Base-by-base conservation (phyloP, 2,797 vertebrate species). In the Pseudomugil tenellus region DNA sequence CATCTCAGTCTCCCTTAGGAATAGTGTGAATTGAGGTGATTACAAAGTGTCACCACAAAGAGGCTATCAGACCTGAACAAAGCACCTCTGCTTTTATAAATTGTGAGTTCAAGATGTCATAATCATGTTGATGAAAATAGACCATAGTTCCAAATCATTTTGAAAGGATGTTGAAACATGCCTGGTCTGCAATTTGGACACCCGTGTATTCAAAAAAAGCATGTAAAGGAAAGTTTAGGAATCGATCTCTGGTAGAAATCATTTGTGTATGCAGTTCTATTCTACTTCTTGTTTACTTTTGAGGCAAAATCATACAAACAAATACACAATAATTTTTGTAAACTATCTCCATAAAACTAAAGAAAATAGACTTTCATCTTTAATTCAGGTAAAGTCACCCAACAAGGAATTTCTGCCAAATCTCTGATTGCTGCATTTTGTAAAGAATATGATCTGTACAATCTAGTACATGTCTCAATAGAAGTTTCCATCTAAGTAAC, bases 61-160 rank as follows among this genome's bases (percentile, higher is more conserved):
- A 68, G 70, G 54, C 70, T 80, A 68, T 78, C 67, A 68, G 85
- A 61, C 26, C 28, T 53, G 35, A 80, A 76, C 37, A 75, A 80
- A 59, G 14, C 46, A 29, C 21, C 0, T 5, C 54, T 58, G 58
- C 72, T 67, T 67, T 80, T 14, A 69, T 21, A 0, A 28, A 26
- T 64, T 69, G 76, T 58, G 77, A 60, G 67, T 34, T 43, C 7
- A 6, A 37, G 3, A 75, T 81, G 75, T 43, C 55, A 67, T 83
- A 70, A 72, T 79, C 53, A 58, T 43, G 29, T 29, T 16, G 8
- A 49, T 53, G 31, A 74, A 69, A 64, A 69, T 55, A 26, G 37
- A 41, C 34, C 23, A 6, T 14, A 35, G 23, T 37, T 66, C 19
- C 14, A 14, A 66, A 76, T 68, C 19, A 64, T 43, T 63, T 55